Evolutionary conservation across 2,888 invertebrate species (phyloP), one percentile per base, ranked within the genome.

Genomic region (Plebejus anna): DNA sequence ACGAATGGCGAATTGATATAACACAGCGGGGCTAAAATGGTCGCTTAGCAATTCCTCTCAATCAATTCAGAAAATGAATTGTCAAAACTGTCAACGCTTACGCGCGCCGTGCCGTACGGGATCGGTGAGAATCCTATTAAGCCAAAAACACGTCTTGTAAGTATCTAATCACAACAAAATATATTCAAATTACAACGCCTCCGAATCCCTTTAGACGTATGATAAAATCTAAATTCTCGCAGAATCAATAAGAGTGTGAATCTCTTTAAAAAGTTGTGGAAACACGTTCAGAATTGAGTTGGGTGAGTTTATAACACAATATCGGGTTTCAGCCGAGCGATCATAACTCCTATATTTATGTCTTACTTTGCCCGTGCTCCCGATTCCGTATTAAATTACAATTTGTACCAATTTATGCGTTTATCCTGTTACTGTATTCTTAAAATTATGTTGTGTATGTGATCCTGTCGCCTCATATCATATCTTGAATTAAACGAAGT

Each of bases 271-370:
- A 32, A 61, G 61, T 61, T 61, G 13, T 66, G 66, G 36, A 66
- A 66, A 66, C 66, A 66, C 66, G 66, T 66, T 32, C 13, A 66
- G 66, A 66, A 66, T 66, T 66, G 66, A 66, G 66, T 66, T 66
- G 66, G 5, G 32, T 13, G 51, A 73, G 73, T 36, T 73, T 73
- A 73, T 51, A 73, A 55, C 73, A 73, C 73, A 73, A 73, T 73
- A 73, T 73, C 73, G 55, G 13, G 16, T 73, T 73, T 73, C 73
- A 47, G 73, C 32, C 77, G 78, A 78, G 81, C 80, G 73, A 73
- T 73, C 86, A 87, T 89, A 89, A 89, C 84, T 89, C 80, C 82
- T 85, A 81, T 88, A 88, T 89, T 89, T 88, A 89, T 88, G 87
- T 88, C 89, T 89, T 83, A 88, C 85, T 89, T 83, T 81, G 77